These are phyloP conservation scores for Drosophila planitibia DNA, from an alignment of 2,888 invertebrate species.

Conservation along the genomic window DNA sequence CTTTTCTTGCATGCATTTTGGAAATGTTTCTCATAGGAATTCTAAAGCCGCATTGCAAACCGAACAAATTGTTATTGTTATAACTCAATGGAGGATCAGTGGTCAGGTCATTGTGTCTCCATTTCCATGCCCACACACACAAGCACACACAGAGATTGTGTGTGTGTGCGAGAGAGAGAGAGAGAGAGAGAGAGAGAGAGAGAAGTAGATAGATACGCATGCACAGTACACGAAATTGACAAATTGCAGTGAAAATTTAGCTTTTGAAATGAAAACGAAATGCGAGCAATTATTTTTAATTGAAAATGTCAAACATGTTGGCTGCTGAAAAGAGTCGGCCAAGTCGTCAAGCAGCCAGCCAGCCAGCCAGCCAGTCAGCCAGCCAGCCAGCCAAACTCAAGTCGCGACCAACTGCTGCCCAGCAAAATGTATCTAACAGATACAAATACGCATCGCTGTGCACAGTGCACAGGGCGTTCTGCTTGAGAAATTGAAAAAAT, in stretches of 20 bases:
- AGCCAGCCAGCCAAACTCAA: conserved; percentile 25
- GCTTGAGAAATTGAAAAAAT: conserved; percentile 36
- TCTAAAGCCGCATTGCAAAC: not conserved
- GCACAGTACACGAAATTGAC: conserved; percentile 64
- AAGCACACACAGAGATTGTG: conserved; percentile 13
- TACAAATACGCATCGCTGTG: conserved; percentile 18
- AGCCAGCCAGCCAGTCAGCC: conserved; percentile 36
- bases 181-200: conserved; percentile 9
- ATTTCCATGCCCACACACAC: conserved; percentile 31
- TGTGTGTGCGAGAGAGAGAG: not conserved
- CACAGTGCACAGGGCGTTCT: conserved; percentile 27
- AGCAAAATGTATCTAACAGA: conserved; percentile 34
- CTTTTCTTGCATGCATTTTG: not conserved
- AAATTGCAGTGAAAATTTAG: conserved; percentile 71
- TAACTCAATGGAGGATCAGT: conserved; percentile 41
- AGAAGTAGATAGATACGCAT: conserved; percentile 33
- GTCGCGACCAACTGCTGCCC: conserved; percentile 16
- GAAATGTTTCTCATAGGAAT: not conserved
- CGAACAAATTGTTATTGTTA: conserved; percentile 4
- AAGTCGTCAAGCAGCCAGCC: conserved; percentile 50
- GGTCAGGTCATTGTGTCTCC: conserved; percentile 53
- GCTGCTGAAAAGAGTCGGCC: conserved; percentile 64
- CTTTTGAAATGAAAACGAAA: conserved; percentile 71
- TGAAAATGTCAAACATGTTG: conserved; percentile 80
- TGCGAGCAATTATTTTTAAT: conserved; percentile 81